These are phyloP conservation scores for Parnassius apollo DNA, from an alignment of 2,888 invertebrate species.

Conservation along the genomic window DNA sequence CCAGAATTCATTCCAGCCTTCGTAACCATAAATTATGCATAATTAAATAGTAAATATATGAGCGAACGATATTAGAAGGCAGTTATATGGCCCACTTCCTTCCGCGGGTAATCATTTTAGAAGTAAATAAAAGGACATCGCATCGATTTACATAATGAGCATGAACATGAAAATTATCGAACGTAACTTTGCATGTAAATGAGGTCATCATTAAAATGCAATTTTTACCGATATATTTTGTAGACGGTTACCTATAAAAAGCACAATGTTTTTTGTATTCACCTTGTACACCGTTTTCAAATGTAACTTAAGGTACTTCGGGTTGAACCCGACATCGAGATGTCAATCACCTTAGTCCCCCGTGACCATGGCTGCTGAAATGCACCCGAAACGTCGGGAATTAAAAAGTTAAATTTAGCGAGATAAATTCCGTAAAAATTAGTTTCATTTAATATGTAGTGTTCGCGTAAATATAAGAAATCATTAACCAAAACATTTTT, in stretches of 20 bases:
- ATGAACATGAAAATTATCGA: constrained; percentile 53
- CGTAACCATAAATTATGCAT: constrained; percentile 24
- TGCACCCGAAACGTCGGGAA: too few relatives aligned
- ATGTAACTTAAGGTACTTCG: not conserved
- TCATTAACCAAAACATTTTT: too few relatives aligned
- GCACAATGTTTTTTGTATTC: not conserved
- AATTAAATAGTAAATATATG: constrained; percentile 36
- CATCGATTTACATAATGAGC: constrained; percentile 69
- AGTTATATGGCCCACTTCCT: constrained; percentile 52
- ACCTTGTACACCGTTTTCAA: not conserved
- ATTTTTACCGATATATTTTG: constrained; percentile 38
- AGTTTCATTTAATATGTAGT: too few relatives aligned
- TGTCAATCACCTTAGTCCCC: too few relatives aligned
- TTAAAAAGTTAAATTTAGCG: too few relatives aligned
- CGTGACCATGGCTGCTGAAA: too few relatives aligned
- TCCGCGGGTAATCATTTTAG: constrained; percentile 41
- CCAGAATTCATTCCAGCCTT: constrained; percentile 32
- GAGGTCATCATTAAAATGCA: constrained; percentile 53
- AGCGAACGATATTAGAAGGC: constrained; percentile 36
- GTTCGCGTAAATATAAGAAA: too few relatives aligned
- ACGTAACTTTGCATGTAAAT: constrained; percentile 74
- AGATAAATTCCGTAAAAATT: too few relatives aligned
- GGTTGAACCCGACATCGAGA: too few relatives aligned
- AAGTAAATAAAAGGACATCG: constrained; percentile 62
- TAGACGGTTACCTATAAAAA: too few relatives aligned